Base-by-base conservation (phyloP, 23 tunicate species). In the Phallusia fumigata region DNA sequence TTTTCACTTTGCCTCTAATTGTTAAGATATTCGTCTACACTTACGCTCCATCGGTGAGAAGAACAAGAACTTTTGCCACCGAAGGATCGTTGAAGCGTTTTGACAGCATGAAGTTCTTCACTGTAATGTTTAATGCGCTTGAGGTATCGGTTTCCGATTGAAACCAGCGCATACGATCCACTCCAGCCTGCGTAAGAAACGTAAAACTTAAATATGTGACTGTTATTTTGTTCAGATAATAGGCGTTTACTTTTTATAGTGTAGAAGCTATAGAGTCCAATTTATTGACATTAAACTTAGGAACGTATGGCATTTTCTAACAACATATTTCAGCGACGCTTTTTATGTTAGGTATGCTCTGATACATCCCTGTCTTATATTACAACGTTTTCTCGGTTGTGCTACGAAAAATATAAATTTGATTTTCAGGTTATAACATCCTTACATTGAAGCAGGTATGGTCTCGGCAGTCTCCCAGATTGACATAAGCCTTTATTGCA, bases 11-110 rank as follows among this genome's bases (percentile, higher is more conserved):
- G 47, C 47, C 47, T 40, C n/a, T 40, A 40, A 65, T 3, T 65
- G 6, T 26, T 65, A 28, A 5, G 32, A 65, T 65, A 65, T 6
- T 65, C 32, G 12, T 65, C 74, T 75, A 10, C 33, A 32, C 87
- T 69, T 83, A 88, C 93, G 35, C 73, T 72, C 93, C 93, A 73
- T 88, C 93, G 22, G 93, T 88, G 11, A 88, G 26, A 45, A 88
- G 87, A 79, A 88, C 79, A 19, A 88, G 32, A 0, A 88, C 87
- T 74, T 83, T 79, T 28, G 74, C 81, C n/a, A 78, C 73, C 0
- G 87, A 58, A 19, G 87, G 78, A 49, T 83, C 75, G 36, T 77
- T 49, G 26, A 82, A 79, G 30, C 93, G 77, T 32, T 75, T 83
- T 5, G 87, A 88, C 24, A 30, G 18, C 69, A 72, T 79, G 80